A percentile compares a stretch with the other conserved stretches of the same genome.
These are phyloP conservation scores for Sphaeridia pumilis DNA, from an alignment of 2,888 invertebrate genomes.

Conservation along the genomic window DNA sequence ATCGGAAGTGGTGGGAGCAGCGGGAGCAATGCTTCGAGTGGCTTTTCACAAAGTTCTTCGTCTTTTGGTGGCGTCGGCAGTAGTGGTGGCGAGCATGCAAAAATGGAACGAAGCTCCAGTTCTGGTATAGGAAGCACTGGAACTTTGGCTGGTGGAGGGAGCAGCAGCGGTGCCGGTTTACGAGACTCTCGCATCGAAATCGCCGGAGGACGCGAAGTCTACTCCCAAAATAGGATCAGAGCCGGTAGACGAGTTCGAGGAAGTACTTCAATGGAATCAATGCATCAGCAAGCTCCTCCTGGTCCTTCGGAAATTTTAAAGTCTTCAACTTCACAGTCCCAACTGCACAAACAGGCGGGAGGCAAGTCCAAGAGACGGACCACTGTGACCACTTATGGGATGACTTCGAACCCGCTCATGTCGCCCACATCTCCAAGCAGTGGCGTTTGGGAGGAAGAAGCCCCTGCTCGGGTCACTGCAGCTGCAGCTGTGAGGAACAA, in stretches of 20 bases:
- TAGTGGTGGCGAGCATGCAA: slow-evolving; percentile 7
- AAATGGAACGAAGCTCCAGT: slow-evolving; percentile 1
- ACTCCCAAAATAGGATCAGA: slow-evolving; percentile 68
- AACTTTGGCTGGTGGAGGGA: slow-evolving; percentile 15
- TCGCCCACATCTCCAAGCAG: no score
- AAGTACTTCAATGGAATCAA: slow-evolving; percentile 16
- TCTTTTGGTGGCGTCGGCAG: slow-evolving; percentile 8
- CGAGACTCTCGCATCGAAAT: slow-evolving; percentile 47
- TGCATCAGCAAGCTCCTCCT: slow-evolving; percentile 3
- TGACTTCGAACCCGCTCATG: no score
- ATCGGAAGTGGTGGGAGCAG: slow-evolving; percentile 22
- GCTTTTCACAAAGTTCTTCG: slow-evolving; percentile 25
- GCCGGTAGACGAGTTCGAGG: slow-evolving; percentile 47
- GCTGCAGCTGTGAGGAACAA: no score
- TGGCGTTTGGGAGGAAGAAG: no score
- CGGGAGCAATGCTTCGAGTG: slow-evolving; percentile 20
- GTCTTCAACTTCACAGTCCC: no score
- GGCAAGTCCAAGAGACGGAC: no score
- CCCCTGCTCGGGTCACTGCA: no score
- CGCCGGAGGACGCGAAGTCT: slow-evolving; percentile 72
- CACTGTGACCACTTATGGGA: no score
- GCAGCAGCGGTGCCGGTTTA: slow-evolving; percentile 20
- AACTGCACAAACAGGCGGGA: no score
- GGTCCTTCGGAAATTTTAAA: not conserved
- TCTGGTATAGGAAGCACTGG: slow-evolving; percentile 2